Evolutionary conservation across 2,888 invertebrate genomes (phyloP).

Genomic region (Papilio protenor): DNA sequence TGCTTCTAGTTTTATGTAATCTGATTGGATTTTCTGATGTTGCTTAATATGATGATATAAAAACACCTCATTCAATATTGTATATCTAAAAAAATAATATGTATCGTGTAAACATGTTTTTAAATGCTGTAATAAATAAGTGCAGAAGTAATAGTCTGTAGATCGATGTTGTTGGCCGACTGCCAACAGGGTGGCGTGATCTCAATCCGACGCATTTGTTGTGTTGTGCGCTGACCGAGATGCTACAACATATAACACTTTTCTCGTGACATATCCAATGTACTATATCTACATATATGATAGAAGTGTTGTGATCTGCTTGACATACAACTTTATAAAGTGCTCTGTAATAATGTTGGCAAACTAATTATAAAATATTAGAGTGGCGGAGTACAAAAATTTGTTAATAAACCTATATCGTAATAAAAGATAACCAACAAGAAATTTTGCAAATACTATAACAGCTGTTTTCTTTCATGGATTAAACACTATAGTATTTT

Average conservation of each 20-base stretch:
- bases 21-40: no score
- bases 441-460: background rate
- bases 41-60: background rate
- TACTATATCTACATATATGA: background rate
- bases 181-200: slow-evolving; percentile 74
- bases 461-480: background rate
- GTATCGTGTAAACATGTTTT: slow-evolving; percentile 15
- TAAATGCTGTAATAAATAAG: slow-evolving; percentile 21
- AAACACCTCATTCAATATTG: background rate
- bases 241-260: slow-evolving; percentile 6
- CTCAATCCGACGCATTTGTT: slow-evolving; percentile 57
- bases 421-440: background rate
- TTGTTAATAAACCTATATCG: background rate
- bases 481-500: background rate
- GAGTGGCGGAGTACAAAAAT: no score
- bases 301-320: background rate
- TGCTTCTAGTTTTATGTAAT: no score
- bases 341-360: no score
- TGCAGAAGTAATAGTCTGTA: slow-evolving; percentile 60
- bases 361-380: no score
- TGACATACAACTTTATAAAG: background rate
- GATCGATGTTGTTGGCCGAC: slow-evolving; percentile 65
- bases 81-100: background rate
- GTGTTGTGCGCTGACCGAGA: slow-evolving; percentile 27
- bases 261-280: background rate